Evolutionary conservation across 1,140 invertebrate genomes (phyloP), one percentile per base, ranked within the genome.

Genomic region (Drosophila nannoptera): DNA sequence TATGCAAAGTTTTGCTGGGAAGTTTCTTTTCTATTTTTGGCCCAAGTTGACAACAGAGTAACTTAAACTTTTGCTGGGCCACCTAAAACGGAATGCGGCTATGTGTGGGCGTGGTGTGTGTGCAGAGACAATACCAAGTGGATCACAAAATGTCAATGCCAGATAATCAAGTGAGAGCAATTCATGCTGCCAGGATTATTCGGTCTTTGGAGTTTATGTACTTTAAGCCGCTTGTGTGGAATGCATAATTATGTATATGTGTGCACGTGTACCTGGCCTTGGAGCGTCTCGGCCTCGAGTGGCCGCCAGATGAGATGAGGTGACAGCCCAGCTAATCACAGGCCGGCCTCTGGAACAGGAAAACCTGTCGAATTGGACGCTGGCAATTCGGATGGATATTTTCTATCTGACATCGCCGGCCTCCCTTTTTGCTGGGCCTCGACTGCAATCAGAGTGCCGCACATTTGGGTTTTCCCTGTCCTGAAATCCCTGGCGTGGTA

Each of bases 1-100:
- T 86, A 84, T 84, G 81, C 81, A 84, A 84, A 84, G 86, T 31
- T 84, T 84, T 86, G 61, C 76, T 73, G 14, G 14, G 40, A 43
- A 43, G 12, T 43, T 43, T 70, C 60, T 60, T 60, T 58, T 42
- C 14, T 33, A 54, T 50, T 64, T 65, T 73, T 53, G 55, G 56
- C 42, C 53, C 50, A 60, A 67, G 35, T 64, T 68, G 56, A 75
- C 42, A 62, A 60, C 49, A 68, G 59, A 33, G 36, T 54, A 69
- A 56, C 38, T 55, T 11, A 43, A 65, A 56, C 29, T 56, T 56
- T 43, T 55, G 43, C 11, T 22, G 22, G 22, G 22, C 1, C 22
- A 22, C 22, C 22, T 22, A 22, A 22, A 22, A 1, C 22, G 22
- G 22, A 22, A 22, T 22, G 22, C 22, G 22, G 22, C 22, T 22